These are phyloP conservation scores for Limosa lapponica DNA, from an alignment of 2,797 vertebrate genomes.

Conservation along the genomic window DNA sequence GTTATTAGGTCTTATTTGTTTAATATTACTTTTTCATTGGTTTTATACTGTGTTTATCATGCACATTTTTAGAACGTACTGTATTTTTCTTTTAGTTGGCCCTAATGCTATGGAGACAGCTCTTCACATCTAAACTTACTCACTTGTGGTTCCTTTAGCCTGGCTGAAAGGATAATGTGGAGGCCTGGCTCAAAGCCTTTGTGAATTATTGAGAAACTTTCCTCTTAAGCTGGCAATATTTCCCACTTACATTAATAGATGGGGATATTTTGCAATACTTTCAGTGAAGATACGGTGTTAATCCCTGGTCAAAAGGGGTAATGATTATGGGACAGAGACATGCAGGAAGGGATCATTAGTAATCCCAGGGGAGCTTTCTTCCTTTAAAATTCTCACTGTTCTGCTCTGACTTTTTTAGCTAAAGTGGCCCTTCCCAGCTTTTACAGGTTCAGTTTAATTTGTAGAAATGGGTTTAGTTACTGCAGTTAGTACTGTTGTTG, in stretches of 20 bases:
- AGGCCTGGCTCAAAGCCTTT: neutral
- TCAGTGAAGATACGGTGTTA: neutral
- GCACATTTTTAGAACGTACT: neutral
- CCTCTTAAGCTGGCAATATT: neutral
- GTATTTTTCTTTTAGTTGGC: neutral
- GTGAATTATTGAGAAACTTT: neutral
- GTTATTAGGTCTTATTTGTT: slow-evolving; percentile 17
- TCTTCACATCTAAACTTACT: neutral
- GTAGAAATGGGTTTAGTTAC: neutral
- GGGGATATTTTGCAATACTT: neutral
- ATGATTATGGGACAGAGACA: neutral
- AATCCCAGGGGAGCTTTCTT: neutral
- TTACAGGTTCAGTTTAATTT: neutral
- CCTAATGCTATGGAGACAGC: neutral
- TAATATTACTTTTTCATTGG: slow-evolving; percentile 3
- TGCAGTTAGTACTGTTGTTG: neutral
- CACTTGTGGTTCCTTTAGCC: neutral
- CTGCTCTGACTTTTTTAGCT: neutral
- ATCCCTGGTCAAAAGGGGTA: neutral
- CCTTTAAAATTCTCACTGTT: neutral
- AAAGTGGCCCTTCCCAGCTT: neutral
- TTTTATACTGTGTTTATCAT: neutral
- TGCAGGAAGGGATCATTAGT: neutral
- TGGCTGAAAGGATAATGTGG: neutral
- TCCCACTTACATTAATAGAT: neutral